Conservation (phyloP, 2,113 vertebrate species). For the Caloenas nicobarica region DNA sequence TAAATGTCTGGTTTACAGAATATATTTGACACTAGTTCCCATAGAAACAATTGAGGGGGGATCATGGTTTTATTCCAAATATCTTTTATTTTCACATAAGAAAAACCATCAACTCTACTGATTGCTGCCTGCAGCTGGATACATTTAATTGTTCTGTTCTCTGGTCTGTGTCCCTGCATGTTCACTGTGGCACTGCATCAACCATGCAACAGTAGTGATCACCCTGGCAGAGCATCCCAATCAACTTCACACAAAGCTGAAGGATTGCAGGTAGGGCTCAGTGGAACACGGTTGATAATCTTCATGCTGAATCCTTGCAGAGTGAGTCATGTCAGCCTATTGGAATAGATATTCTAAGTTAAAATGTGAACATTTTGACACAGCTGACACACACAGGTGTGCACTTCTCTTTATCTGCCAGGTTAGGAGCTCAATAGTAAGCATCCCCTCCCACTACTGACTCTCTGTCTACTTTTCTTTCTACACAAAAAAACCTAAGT, state of each 20-base stretch:
- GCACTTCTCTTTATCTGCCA: not conserved
- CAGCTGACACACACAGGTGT: not conserved
- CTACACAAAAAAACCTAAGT: not conserved
- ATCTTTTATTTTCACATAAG: not conserved
- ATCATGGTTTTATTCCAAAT: not conserved
- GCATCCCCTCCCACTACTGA: not conserved
- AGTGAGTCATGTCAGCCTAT: accelerated
- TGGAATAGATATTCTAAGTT: not conserved
- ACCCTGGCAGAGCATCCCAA: not conserved
- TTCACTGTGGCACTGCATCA: not conserved
- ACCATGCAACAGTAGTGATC: not conserved
- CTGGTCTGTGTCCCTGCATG: not conserved
- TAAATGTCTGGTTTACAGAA: not conserved
- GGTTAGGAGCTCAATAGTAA: not conserved
- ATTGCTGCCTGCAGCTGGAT: not conserved
- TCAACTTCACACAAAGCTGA: not conserved
- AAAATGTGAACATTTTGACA: not conserved
- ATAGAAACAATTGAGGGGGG: not conserved
- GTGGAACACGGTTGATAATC: not conserved
- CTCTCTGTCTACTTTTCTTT: not conserved
- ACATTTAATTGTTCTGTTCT: not conserved
- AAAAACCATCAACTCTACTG: not conserved
- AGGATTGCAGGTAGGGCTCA: not conserved
- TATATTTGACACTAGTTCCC: not conserved
- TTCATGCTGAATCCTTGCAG: not conserved